Evolutionary conservation across 2,888 invertebrate genomes (phyloP).

Genomic region (Cetonia aurata): DNA sequence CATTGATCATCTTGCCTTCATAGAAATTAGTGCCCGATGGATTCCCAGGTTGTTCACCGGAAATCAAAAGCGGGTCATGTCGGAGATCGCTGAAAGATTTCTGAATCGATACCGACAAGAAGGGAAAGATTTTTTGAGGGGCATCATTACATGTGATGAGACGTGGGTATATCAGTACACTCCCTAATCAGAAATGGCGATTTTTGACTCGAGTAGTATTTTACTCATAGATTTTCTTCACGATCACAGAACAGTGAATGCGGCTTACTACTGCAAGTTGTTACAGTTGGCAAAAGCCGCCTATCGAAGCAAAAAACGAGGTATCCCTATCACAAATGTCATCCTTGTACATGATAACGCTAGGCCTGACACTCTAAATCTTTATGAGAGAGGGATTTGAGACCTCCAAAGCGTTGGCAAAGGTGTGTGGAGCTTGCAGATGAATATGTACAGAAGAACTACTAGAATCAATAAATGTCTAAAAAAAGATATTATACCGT

Average conservation of each 20-base stretch:
- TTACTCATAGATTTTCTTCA: conserved; percentile 2
- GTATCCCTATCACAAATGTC: background rate
- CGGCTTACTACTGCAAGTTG: background rate
- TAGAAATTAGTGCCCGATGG: conserved; percentile 2
- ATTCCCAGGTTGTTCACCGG: conserved; percentile 2
- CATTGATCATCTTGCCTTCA: background rate
- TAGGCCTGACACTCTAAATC: background rate
- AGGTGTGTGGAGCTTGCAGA: background rate
- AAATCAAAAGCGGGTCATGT: conserved; percentile 12
- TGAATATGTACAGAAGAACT: background rate
- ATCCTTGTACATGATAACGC: conserved; percentile 2
- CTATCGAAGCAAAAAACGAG: background rate
- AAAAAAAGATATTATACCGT: conserved; percentile 17
- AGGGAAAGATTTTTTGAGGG: conserved; percentile 1
- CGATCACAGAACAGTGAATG: background rate
- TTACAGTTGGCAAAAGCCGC: too few relatives aligned
- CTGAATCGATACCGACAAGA: conserved; percentile 6
- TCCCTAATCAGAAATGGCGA: too few relatives aligned
- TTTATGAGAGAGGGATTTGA: background rate
- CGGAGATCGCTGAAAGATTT: conserved; percentile 5
- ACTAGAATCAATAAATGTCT: background rate
- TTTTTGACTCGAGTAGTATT: too few relatives aligned
- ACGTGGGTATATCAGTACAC: too few relatives aligned
- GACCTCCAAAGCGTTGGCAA: background rate
- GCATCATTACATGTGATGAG: conserved; percentile 1